A percentile compares a stretch with the other conserved stretches of the same genome.
Conservation (phyloP, 2,113 vertebrate genomes). For the Poecile atricapillus region DNA sequence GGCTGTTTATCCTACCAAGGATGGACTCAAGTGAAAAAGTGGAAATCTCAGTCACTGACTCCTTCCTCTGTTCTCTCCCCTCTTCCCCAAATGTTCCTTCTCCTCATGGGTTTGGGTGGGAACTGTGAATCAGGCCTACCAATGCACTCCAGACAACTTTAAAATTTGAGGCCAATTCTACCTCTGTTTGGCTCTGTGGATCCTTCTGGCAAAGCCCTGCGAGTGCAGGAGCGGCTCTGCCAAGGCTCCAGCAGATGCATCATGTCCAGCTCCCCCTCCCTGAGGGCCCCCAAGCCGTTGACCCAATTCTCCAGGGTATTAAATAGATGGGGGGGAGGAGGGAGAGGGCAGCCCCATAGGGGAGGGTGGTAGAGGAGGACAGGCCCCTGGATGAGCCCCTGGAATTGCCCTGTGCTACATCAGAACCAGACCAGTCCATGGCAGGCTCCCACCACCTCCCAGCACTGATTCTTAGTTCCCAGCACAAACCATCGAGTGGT, state of each 20-base stretch:
- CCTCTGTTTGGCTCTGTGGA: not conserved
- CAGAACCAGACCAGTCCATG: not conserved
- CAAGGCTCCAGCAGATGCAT: slow-evolving; percentile 2
- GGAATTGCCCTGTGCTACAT: accelerated
- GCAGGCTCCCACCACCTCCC: not conserved
- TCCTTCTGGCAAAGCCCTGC: not conserved
- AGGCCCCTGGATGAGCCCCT: not conserved
- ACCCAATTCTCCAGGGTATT: not conserved
- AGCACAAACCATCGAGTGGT: accelerated
- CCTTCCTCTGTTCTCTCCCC: not conserved
- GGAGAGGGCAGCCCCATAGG: not conserved
- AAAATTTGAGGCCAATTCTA: not conserved
- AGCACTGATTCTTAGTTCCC: not conserved
- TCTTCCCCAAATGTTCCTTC: not conserved
- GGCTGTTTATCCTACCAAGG: not conserved
- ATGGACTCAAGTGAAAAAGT: not conserved
- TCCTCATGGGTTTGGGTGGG: not conserved
- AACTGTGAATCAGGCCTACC: not conserved
- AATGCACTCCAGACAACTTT: not conserved
- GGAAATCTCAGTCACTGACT: not conserved
- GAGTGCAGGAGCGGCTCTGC: not conserved
- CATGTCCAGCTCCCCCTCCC: not conserved
- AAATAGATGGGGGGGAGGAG: not conserved
- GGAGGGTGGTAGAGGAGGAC: not conserved
- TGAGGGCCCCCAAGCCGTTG: not conserved